Evolutionary conservation across 2,888 invertebrate species (phyloP).

Genomic region (Tachina fera): DNA sequence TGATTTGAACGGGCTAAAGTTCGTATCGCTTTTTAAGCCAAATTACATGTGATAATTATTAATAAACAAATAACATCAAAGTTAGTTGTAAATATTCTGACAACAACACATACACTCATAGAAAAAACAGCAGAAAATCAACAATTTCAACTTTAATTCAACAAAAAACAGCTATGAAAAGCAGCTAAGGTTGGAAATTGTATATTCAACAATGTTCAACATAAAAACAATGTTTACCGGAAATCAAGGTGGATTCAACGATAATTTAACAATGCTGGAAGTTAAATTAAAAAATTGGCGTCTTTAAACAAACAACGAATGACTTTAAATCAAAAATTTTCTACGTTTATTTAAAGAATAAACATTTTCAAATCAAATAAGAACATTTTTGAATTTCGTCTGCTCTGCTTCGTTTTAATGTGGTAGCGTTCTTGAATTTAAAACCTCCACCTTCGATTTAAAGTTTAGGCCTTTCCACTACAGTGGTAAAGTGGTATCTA

Average conservation of each 20-base stretch:
- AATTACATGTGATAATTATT: too few species aligned
- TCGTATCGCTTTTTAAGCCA: too few species aligned
- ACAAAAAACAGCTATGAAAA: constrained; percentile 27
- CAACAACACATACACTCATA: too few species aligned
- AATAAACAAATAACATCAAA: too few species aligned
- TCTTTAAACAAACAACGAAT: constrained; percentile 2
- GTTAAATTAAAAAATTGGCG: too few species aligned
- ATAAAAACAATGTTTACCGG: not conserved
- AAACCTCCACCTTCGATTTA: constrained; percentile 3
- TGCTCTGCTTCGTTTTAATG: constrained; percentile 1
- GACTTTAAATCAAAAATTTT: constrained; percentile 5
- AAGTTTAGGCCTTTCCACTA: not conserved
- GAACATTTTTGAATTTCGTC: not conserved
- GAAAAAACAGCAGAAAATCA: constrained; percentile 19
- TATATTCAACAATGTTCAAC: constrained; percentile 21
- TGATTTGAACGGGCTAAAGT: too few species aligned
- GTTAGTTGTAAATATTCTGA: too few species aligned
- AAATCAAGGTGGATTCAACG: constrained; percentile 18
- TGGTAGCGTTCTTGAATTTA: constrained; percentile 22
- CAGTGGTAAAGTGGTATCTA: constrained; percentile 2
- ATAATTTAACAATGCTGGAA: too few species aligned
- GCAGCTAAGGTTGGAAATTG: constrained; percentile 11
- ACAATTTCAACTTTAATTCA: constrained; percentile 9
- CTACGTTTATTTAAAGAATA: not conserved
- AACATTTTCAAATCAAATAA: constrained; percentile 20